Percentiles rank a stretch among this genome's conserved stretches.
These are phyloP conservation scores for Lepidurus packardi DNA, from an alignment of 1,140 invertebrate species.

Conservation along the genomic window DNA sequence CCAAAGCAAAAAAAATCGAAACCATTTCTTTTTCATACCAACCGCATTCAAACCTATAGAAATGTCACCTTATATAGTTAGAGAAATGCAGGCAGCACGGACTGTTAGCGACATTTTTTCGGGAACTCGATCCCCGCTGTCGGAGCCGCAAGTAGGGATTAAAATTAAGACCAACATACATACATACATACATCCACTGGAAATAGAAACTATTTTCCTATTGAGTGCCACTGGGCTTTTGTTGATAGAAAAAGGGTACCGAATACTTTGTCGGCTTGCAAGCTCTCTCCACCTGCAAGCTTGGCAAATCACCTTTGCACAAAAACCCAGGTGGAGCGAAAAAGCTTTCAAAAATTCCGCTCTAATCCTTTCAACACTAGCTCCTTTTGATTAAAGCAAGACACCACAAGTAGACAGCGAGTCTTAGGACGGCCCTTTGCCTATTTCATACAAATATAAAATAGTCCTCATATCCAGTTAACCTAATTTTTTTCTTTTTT, in stretches of 20 bases:
- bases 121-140: neutral
- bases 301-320: neutral
- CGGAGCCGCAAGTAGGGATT: neutral
- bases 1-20: too few species aligned
- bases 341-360: neutral
- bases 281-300: neutral
- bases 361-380: neutral
- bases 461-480: too few species aligned
- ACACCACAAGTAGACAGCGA: neutral
- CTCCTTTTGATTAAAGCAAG: neutral
- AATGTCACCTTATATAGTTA: too few species aligned
- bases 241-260: neutral
- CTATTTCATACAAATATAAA: too few species aligned
- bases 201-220: constrained; percentile 10
- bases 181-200: neutral
- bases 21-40: too few species aligned
- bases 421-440: too few species aligned
- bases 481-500: too few species aligned
- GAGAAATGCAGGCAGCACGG: too few species aligned
- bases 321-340: neutral
- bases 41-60: too few species aligned
- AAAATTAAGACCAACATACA: constrained; percentile 5
- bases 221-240: neutral
- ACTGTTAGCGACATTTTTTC: neutral
- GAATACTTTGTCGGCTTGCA: constrained; percentile 1